Base-by-base conservation (phyloP, 2,888 invertebrate species). In the Xestia rhomboidea region DNA sequence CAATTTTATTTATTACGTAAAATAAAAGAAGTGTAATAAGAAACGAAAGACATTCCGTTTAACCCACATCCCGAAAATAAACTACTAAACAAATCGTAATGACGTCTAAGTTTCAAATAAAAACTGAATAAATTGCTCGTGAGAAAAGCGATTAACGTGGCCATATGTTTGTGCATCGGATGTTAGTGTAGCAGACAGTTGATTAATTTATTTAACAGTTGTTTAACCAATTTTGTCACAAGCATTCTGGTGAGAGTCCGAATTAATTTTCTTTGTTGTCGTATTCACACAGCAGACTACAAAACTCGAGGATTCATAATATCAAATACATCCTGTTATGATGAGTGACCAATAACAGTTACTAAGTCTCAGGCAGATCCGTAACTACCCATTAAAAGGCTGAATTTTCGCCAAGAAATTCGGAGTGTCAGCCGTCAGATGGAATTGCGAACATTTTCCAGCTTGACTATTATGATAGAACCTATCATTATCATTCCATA, bases 41-140 rank as follows among this genome's bases (percentile, higher is more conserved):
- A 62, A 68, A 68, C 38, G 6, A 66, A 13, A 76, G 24, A 64
- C 68, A 64, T 62, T 62, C 51, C 51, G 8, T 27, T n/a, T 76
- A 81, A 83, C 82, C 82, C 73, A 81, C 67, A 85, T 85, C 30
- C 74, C 81, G 73, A 82, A 85, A 87, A 87, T 84, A 86, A 86
- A 87, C 79, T 72, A 76, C 44, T 51, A 78, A 64, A 67, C 54
- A 38, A 77, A 82, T 70, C 57, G 82, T 78, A 84, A 87, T 91
- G 90, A 89, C 85, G 87, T 87, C 81, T 81, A 68, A 76, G 69
- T 86, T 81, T 82, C 57, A 77, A 84, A 84, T 83, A 84, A 82
- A 85, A 89, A 89, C 84, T 82, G 82, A 89, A 87, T 88, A 90
- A 91, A 89, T 90, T 78, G 83, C 83, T 90, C 90, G 91, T 93